These are phyloP conservation scores for Chiloscyllium punctatum DNA, from an alignment of 2,797 vertebrate species.

Conservation along the genomic window DNA sequence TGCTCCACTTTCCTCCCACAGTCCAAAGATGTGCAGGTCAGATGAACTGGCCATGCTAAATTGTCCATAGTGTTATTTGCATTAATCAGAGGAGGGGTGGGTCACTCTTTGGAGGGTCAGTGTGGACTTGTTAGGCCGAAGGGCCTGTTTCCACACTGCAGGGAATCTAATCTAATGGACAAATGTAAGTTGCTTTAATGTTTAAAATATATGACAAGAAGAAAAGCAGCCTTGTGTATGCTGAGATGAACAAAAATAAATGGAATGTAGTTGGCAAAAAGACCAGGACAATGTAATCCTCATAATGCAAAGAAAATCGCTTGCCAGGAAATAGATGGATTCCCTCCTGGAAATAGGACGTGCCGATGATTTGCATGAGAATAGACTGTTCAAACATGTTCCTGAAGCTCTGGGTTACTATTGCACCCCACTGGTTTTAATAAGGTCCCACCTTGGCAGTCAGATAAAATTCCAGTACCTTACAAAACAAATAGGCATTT, in stretches of 20 bases:
- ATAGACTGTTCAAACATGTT: conserved; percentile 13
- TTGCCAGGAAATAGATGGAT: conserved; percentile 1
- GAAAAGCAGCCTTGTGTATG: neutral
- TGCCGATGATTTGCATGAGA: neutral
- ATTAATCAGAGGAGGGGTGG: too few species aligned
- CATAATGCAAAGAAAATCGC: neutral
- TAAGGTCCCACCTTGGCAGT: conserved; percentile 20
- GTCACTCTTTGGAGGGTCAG: too few species aligned
- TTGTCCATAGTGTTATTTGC: too few species aligned
- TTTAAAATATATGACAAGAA: neutral
- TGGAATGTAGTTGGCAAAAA: neutral
- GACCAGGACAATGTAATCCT: neutral
- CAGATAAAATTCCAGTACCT: conserved; percentile 16
- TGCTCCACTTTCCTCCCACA: too few species aligned
- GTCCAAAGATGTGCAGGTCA: too few species aligned
- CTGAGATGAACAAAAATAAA: neutral
- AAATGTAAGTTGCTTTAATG: neutral
- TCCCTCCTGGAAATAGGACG: neutral
- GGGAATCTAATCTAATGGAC: too few species aligned
- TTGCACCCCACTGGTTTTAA: neutral
- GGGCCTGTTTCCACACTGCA: too few species aligned
- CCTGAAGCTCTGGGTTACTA: neutral
- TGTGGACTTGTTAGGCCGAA: too few species aligned
- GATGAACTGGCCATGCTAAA: too few species aligned
- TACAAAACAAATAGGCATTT: neutral